These are phyloP conservation scores for Aporophyla nigra DNA, from an alignment of 2,888 invertebrate species.

Conservation along the genomic window DNA sequence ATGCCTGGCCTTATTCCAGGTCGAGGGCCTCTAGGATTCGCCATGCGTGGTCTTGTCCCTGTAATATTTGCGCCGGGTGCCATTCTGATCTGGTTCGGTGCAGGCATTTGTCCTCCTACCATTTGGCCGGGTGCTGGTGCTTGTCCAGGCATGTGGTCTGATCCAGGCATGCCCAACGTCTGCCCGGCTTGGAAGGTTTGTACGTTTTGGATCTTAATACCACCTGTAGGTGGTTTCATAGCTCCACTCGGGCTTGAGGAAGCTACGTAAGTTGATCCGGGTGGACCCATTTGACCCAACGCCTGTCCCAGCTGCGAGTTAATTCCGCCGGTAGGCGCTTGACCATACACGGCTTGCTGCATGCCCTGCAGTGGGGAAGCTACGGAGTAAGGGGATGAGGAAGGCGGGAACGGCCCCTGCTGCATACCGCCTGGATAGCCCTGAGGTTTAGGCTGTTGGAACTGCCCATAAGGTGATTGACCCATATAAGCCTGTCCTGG, in stretches of 20 bases:
- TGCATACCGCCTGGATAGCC: slow-evolving; percentile 78
- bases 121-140: slow-evolving; percentile 72
- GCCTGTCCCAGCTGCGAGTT: slow-evolving; percentile 73
- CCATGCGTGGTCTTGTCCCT: slow-evolving; percentile 82
- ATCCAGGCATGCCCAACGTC: slow-evolving; percentile 72
- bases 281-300: slow-evolving; percentile 77
- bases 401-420: slow-evolving; percentile 76
- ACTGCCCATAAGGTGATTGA: slow-evolving; percentile 80
- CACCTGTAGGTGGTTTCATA: slow-evolving; percentile 80
- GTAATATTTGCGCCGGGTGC: slow-evolving; percentile 80
- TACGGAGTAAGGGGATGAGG: slow-evolving; percentile 79
- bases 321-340: slow-evolving; percentile 70
- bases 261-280: slow-evolving; percentile 74
- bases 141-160: slow-evolving; percentile 69
- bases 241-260: slow-evolving; percentile 80
- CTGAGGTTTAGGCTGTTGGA: slow-evolving; percentile 76
- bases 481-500: slow-evolving; percentile 79
- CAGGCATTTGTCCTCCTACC: slow-evolving; percentile 79
- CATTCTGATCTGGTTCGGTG: slow-evolving; percentile 84
- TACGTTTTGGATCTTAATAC: slow-evolving; percentile 85
- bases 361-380: slow-evolving; percentile 86
- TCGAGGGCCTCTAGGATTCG: slow-evolving; percentile 78
- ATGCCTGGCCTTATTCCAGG: slow-evolving; percentile 84
- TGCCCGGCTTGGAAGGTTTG: slow-evolving; percentile 86
- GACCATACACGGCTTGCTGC: slow-evolving; percentile 87